A percentile compares a stretch with the other conserved stretches of the same genome.
Conservation (phyloP, 2,888 invertebrate genomes). For the Athalia circularis region DNA sequence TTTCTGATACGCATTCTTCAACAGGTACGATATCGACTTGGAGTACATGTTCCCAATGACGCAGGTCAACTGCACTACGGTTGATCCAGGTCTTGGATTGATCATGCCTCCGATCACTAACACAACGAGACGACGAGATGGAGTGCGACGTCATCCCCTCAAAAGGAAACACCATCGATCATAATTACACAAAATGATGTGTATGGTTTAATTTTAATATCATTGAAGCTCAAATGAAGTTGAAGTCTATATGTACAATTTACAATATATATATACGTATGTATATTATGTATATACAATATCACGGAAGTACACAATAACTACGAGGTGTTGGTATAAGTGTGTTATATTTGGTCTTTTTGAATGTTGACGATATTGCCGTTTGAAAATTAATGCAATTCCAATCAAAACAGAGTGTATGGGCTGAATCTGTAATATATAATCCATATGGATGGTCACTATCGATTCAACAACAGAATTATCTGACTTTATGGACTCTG, state of each 20-base stretch:
- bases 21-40: constrained; percentile 87
- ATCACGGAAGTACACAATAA: too few species aligned
- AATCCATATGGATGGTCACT: too few species aligned
- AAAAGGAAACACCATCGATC: constrained; percentile 69
- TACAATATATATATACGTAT: background rate
- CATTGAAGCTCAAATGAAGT: background rate
- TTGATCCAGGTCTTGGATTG: constrained; percentile 66
- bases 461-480: too few species aligned
- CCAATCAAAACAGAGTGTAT: too few species aligned
- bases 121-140: constrained; percentile 58
- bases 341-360: too few species aligned
- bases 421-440: too few species aligned
- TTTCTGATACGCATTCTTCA: constrained; percentile 25
- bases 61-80: constrained; percentile 81
- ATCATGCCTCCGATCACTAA: constrained; percentile 60
- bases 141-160: constrained; percentile 73
- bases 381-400: too few species aligned
- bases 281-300: constrained; percentile 2
- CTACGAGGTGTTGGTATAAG: too few species aligned
- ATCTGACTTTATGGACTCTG: too few species aligned
- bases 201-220: constrained; percentile 1
- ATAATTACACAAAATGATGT: background rate
- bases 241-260: constrained; percentile 8
- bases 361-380: too few species aligned
- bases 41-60: constrained; percentile 90